Base-by-base conservation (phyloP, 2,797 vertebrate species). In the Peromyscus eremicus region DNA sequence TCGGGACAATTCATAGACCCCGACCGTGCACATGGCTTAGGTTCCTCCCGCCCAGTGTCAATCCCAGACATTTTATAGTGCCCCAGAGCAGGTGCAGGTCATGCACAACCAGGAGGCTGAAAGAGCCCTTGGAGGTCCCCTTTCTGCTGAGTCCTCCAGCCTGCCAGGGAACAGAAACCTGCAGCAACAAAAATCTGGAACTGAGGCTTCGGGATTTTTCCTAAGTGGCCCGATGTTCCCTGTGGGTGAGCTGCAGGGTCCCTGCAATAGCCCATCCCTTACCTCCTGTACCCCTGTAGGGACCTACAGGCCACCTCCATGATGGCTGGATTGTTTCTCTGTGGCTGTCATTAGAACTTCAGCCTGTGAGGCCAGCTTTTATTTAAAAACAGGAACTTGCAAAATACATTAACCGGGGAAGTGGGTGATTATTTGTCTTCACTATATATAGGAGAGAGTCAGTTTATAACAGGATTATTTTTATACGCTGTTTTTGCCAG, bases 401-500 rank as follows among this genome's bases (percentile, higher is more conserved):
- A 60, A 93, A 95, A 92, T 66, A 94, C 85, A 93, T 90, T 76
- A 90, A 37, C 90, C 68, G 60, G 62, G 90, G 80, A 96, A 96
- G 80, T 93, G 93, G 89, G 40, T 66, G 80, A 93, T 95, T 96
- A 89, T 96, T 94, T 94, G 85, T 94, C 73, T 93, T 95, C 17
- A 34, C 95, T 95, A 90, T 95, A 86, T 95, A 94, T 95, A 96
- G 96, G 89, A 93, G 64, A 91, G 62, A 85, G 75, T 93, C 77
- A 0, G 62, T 92, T 73, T 91, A 85, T 76, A 80, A 91, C 91
- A 89, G 92, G 88, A 92, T 94, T 96, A 91, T 91, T 97, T 97
- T 97, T 91, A 92, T 83, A 57, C 62, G 86, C 89, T 88, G 32
- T 92, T 96, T 97, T 91, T 87, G 80, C 71, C 91, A 80, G 94